These are phyloP conservation scores for Ceratotherium simum DNA, from an alignment of 2,113 vertebrate species.

Conservation along the genomic window DNA sequence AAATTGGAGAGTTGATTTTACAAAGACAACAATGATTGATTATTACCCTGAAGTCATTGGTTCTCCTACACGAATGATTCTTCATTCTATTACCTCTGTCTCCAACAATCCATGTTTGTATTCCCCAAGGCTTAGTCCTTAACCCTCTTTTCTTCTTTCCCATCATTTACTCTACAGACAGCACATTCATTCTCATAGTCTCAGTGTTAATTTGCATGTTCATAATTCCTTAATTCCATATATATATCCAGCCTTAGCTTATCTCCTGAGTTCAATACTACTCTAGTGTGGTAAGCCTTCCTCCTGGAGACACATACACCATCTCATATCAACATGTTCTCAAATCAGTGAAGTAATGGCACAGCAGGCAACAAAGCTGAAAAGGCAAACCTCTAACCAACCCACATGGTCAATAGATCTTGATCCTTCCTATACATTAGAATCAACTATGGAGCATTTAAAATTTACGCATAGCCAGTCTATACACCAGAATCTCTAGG, in stretches of 20 bases:
- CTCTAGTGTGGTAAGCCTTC: background rate
- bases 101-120: background rate
- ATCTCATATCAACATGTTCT: background rate
- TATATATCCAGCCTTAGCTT: background rate
- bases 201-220: background rate
- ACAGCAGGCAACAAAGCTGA: background rate
- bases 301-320: background rate
- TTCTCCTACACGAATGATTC: background rate
- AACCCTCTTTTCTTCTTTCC: background rate
- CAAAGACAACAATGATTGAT: background rate
- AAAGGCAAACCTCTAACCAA: background rate
- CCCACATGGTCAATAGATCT: background rate
- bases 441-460: background rate
- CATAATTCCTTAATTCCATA: background rate
- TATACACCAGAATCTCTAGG: background rate
- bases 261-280: background rate
- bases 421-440: background rate
- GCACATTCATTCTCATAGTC: background rate
- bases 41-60: background rate
- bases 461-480: background rate
- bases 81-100: background rate
- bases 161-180: background rate
- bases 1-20: background rate
- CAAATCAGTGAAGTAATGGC: background rate
- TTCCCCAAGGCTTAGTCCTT: background rate